A percentile compares a stretch with the other conserved stretches of the same genome.
phyloP scores from a whole-genome alignment of 1,140 invertebrate genomes.

The Drosophila grimshawi region DNA sequence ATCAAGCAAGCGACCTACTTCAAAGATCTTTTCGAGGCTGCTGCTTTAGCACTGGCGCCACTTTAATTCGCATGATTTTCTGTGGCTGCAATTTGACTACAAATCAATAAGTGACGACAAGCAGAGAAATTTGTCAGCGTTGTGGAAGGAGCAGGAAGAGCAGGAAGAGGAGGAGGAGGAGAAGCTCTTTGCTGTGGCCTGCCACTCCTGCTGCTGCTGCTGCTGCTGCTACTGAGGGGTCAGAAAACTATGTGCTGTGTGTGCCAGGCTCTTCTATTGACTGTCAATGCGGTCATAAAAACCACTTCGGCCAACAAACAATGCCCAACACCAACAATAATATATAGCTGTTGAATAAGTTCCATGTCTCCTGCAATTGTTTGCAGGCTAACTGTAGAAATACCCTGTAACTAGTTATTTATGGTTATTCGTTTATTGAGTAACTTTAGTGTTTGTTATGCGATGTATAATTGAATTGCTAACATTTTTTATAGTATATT shows the following conservation, averaged over 20 bases:
- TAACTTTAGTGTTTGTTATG: too few species aligned
- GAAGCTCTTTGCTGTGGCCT: not conserved
- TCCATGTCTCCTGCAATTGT: not conserved
- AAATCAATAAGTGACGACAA: conserved; percentile 61
- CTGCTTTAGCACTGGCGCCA: conserved; percentile 47
- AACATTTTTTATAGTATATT: too few species aligned
- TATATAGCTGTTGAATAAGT: conserved; percentile 18
- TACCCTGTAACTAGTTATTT: conserved; percentile 2
- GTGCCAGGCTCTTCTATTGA: conserved; percentile 34
- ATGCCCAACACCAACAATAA: conserved; percentile 12
- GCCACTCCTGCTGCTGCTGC: too few species aligned
- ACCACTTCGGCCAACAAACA: conserved; percentile 48
- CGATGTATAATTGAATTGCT: too few species aligned
- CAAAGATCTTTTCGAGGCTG: not conserved
- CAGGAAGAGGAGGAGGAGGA: too few species aligned
- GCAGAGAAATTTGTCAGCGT: not conserved
- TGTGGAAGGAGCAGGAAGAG: not conserved
- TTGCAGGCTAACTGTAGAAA: not conserved
- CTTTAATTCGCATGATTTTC: conserved; percentile 45
- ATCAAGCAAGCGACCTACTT: conserved; percentile 43
- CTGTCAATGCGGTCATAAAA: conserved; percentile 67
- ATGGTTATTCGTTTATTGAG: too few species aligned
- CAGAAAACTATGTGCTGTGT: conserved; percentile 41
- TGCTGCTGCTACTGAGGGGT: conserved; percentile 10
- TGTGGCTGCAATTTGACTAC: conserved; percentile 66